Evolutionary conservation across 2,113 vertebrate species (phyloP).

Genomic region (Actenoides lindsayi): DNA sequence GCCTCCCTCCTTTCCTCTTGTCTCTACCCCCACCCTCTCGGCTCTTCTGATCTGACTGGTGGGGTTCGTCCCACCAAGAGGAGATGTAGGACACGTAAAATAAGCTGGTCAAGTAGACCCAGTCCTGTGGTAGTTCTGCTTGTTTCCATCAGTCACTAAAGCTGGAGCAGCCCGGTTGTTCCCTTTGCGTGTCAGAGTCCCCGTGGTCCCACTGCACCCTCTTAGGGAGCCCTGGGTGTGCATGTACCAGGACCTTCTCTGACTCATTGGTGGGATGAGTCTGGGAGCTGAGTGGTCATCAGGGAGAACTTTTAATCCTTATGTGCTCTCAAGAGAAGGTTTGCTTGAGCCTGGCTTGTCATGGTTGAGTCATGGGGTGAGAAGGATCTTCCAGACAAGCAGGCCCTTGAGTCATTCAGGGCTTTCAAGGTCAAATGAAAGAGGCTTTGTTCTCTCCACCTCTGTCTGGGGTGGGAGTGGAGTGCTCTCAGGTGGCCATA

Average conservation of each 20-base stretch:
- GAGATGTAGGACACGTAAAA: neutral
- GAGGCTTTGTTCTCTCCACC: neutral
- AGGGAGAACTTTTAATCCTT: neutral
- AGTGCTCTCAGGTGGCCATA: accelerated
- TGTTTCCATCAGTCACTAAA: neutral
- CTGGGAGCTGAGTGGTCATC: neutral
- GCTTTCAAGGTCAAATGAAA: neutral
- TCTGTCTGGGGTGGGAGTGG: neutral
- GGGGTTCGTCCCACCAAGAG: neutral
- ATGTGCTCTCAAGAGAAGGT: neutral
- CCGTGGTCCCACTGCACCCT: neutral
- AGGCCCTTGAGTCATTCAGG: neutral
- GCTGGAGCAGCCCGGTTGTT: neutral
- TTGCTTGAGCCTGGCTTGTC: neutral
- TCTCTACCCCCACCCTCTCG: neutral
- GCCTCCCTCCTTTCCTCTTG: neutral
- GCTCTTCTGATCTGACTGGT: neutral
- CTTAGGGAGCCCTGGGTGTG: neutral
- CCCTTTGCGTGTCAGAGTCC: neutral
- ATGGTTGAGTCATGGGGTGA: neutral
- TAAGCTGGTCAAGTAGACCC: neutral
- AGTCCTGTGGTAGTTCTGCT: neutral
- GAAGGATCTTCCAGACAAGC: neutral
- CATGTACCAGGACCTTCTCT: neutral
- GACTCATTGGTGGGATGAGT: neutral